Conservation (phyloP, 2,888 invertebrate genomes). For the Leptopilina myrica region DNA sequence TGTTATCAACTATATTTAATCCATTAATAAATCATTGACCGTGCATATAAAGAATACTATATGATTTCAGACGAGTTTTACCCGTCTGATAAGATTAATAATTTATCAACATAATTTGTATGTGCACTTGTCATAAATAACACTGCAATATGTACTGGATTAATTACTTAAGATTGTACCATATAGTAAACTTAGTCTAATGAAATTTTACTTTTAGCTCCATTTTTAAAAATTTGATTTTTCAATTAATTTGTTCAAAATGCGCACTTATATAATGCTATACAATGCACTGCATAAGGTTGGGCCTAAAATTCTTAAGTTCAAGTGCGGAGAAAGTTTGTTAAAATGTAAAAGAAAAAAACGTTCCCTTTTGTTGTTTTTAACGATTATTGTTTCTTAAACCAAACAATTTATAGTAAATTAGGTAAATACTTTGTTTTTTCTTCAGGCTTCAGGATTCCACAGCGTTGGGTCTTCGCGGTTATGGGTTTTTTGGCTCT, state of each 20-base stretch:
- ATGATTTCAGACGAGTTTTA: constrained; percentile 2
- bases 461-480: constrained; percentile 74
- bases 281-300: too few relatives aligned
- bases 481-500: constrained; percentile 85
- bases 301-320: too few relatives aligned
- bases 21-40: constrained; percentile 12
- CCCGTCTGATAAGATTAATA: constrained; percentile 13
- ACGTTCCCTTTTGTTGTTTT: too few relatives aligned
- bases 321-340: too few relatives aligned
- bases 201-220: too few relatives aligned
- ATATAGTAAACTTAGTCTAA: too few relatives aligned
- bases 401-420: too few relatives aligned
- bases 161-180: too few relatives aligned
- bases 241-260: not conserved
- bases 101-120: not conserved
- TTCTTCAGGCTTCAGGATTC: constrained; percentile 55
- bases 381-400: too few relatives aligned
- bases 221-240: not conserved
- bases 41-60: not conserved
- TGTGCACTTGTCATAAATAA: not conserved
- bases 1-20: not conserved
- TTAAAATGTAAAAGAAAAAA: too few relatives aligned
- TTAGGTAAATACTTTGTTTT: too few relatives aligned
- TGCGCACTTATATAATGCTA: not conserved
- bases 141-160: not conserved